Evolutionary conservation across 2,797 vertebrate genomes (phyloP).

Genomic region (Coccyzus lansbergi): DNA sequence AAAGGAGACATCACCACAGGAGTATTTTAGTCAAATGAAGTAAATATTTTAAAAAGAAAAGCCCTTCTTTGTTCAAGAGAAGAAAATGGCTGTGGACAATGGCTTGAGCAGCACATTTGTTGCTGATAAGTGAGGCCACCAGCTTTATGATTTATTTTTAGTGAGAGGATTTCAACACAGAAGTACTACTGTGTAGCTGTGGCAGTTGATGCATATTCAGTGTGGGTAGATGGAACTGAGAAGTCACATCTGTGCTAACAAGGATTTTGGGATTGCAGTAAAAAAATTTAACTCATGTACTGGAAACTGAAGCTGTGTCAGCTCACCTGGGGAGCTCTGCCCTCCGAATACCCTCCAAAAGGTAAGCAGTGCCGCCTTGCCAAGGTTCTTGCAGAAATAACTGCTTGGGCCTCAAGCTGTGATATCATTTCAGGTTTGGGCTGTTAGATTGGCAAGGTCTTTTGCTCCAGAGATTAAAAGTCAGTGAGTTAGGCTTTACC

Average conservation of each 20-base stretch:
- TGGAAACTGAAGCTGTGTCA: constrained; percentile 86
- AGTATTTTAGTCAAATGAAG: constrained; percentile 12
- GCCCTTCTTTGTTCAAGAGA: constrained; percentile 4
- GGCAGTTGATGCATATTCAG: constrained; percentile 35
- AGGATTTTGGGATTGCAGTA: constrained; percentile 39
- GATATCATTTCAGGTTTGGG: neutral
- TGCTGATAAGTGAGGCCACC: constrained; percentile 30
- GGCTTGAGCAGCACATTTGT: neutral
- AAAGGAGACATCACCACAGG: constrained; percentile 1
- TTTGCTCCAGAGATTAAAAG: neutral
- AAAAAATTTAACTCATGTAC: constrained; percentile 77
- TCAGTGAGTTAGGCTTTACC: neutral
- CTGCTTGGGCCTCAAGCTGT: neutral
- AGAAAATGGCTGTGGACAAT: constrained; percentile 33
- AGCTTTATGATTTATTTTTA: constrained; percentile 53
- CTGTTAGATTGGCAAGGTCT: neutral
- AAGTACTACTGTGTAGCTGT: constrained; percentile 41
- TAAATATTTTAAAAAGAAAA: constrained; percentile 1
- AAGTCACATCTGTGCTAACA: constrained; percentile 3
- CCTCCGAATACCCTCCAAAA: constrained; percentile 80
- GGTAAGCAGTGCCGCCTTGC: constrained; percentile 73
- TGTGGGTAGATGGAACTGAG: constrained; percentile 57
- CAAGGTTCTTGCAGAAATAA: neutral
- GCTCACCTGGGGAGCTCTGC: constrained; percentile 77
- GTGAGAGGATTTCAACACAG: neutral